Conservation (phyloP, 1,140 invertebrate species). For the Heliconius congener region DNA sequence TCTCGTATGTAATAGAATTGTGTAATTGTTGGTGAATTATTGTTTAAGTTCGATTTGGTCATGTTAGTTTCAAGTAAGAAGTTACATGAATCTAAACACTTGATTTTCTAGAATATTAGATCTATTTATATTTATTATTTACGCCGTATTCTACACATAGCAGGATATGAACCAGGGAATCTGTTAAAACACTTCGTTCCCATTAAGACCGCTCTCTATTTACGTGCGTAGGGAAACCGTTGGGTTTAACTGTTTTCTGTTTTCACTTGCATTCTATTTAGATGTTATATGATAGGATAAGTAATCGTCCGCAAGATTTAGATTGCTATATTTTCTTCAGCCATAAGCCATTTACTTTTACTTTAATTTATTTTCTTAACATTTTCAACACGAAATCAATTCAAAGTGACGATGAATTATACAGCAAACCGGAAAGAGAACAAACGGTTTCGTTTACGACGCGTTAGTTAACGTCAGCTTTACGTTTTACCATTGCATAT, state of each 20-base stretch:
- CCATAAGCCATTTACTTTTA: neutral
- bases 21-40: too few relatives aligned
- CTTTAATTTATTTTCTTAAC: neutral
- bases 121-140: too few relatives aligned
- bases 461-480: constrained; percentile 18
- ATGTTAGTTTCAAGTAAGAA: too few relatives aligned
- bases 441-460: constrained; percentile 15
- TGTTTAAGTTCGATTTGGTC: too few relatives aligned
- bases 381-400: constrained; percentile 4
- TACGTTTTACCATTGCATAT: constrained; percentile 22
- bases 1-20: neutral
- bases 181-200: too few relatives aligned
- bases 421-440: neutral
- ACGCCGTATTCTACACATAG: too few relatives aligned
- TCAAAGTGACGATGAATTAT: constrained; percentile 4
- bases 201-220: too few relatives aligned
- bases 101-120: too few relatives aligned
- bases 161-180: too few relatives aligned
- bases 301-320: neutral
- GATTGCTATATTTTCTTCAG: neutral
- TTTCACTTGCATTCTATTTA: neutral
- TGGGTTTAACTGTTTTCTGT: too few relatives aligned
- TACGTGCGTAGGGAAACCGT: too few relatives aligned
- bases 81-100: too few relatives aligned
- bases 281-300: neutral